These are phyloP conservation scores for Chionoecetes opilio DNA, from an alignment of 1,140 invertebrate genomes.

Conservation along the genomic window DNA sequence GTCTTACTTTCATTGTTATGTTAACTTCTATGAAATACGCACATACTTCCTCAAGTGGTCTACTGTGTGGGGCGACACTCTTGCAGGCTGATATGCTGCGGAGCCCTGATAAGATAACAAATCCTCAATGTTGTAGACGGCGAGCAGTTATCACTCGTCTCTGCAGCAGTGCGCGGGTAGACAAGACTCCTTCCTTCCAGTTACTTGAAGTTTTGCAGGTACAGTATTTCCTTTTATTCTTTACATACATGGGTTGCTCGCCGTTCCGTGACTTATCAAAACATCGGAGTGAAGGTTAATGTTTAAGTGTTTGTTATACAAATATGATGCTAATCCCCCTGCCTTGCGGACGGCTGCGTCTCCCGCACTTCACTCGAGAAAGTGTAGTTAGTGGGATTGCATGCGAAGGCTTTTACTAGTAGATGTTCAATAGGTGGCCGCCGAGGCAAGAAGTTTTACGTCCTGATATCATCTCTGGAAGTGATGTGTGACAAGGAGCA, in stretches of 20 bases:
- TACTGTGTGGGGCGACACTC: background rate
- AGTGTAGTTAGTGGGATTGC: background rate
- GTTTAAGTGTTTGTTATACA: too few relatives aligned
- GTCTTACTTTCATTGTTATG: background rate
- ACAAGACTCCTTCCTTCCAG: background rate
- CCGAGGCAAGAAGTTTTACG: too few relatives aligned
- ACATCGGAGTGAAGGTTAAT: too few relatives aligned
- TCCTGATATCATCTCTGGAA: too few relatives aligned
- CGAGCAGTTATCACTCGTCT: background rate
- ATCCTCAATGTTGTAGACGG: background rate
- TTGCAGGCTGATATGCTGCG: background rate
- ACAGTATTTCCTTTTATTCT: too few relatives aligned
- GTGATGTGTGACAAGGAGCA: too few relatives aligned
- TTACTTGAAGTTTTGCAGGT: too few relatives aligned
- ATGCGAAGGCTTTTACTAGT: too few relatives aligned
- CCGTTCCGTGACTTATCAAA: too few relatives aligned
- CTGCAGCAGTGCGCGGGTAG: background rate
- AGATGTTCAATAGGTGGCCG: too few relatives aligned
- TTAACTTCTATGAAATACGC: background rate
- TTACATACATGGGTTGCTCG: too few relatives aligned
- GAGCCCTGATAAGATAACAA: background rate
- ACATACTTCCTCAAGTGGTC: background rate
- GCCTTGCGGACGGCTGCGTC: background rate
- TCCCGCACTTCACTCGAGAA: background rate
- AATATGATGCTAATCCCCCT: background rate